Conservation (phyloP, 1,140 invertebrate species). For the fruit fly (Drosophila melanogaster) region DNA sequence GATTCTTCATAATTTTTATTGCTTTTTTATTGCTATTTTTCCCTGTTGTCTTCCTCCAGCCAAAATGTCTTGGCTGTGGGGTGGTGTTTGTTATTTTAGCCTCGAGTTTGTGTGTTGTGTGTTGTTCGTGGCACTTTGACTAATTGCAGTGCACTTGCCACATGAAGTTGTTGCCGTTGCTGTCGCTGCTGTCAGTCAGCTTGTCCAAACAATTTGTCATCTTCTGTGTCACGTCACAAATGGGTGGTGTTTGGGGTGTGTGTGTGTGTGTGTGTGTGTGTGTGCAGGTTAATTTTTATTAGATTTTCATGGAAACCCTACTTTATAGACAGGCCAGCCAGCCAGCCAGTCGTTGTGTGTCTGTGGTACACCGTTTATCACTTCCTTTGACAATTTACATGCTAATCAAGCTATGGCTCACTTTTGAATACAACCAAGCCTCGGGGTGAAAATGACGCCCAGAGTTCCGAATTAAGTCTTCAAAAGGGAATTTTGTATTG, state of each 20-base stretch:
- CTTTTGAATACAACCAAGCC: slow-evolving; percentile 13
- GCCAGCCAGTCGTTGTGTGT: slow-evolving; percentile 33
- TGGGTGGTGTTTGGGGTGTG: slow-evolving; percentile 36
- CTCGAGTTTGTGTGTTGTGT: slow-evolving; percentile 29
- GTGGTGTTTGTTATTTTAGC: slow-evolving; percentile 32
- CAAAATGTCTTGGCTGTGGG: slow-evolving; percentile 53
- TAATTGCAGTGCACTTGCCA: slow-evolving; percentile 78
- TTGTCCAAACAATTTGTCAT: slow-evolving; percentile 77
- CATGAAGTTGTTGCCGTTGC: slow-evolving; percentile 60
- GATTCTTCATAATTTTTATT: slow-evolving; percentile 59
- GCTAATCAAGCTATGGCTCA: slow-evolving; percentile 63
- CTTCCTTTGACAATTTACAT: slow-evolving; percentile 81
- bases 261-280: slow-evolving; percentile 28
- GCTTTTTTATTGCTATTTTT: slow-evolving; percentile 61
- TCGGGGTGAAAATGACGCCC: slow-evolving; percentile 1
- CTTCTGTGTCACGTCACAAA: slow-evolving; percentile 77
- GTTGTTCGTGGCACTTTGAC: slow-evolving; percentile 70
- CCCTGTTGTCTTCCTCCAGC: slow-evolving; percentile 46
- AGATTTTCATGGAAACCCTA: slow-evolving; percentile 69
- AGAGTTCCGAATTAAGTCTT: slow-evolving; percentile 32
- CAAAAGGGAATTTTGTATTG: background rate
- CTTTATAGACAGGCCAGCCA: slow-evolving; percentile 30
- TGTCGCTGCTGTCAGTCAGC: slow-evolving; percentile 68
- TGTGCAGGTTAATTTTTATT: slow-evolving; percentile 67
- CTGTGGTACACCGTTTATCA: slow-evolving; percentile 66